phyloP scores from a whole-genome alignment of 2,113 vertebrate species.

The Cathartes aura region DNA sequence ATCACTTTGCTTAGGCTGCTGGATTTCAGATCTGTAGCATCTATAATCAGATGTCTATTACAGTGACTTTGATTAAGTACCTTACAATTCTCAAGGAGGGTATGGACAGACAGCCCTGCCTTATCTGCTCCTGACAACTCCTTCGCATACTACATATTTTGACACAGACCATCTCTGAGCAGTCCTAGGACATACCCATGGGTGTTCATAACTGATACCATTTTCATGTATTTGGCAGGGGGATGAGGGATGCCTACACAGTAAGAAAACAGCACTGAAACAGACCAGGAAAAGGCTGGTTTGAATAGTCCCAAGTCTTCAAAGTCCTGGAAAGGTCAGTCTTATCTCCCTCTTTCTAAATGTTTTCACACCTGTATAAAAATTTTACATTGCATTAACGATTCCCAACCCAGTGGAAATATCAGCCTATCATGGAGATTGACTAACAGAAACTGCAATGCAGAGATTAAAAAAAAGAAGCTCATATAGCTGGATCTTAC shows the following conservation, averaged over 20 bases:
- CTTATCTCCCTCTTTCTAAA: not conserved
- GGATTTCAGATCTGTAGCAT: not conserved
- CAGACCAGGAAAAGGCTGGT: not conserved
- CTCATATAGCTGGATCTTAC: not conserved
- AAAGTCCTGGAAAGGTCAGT: not conserved
- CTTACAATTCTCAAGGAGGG: not conserved
- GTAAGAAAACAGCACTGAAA: not conserved
- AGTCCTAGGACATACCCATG: not conserved
- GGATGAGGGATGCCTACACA: not conserved
- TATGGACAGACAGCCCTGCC: not conserved
- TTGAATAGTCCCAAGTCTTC: not conserved
- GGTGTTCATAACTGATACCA: not conserved
- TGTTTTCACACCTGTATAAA: not conserved
- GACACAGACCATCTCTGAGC: not conserved
- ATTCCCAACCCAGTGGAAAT: not conserved
- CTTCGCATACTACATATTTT: fast-evolving
- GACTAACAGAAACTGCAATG: not conserved
- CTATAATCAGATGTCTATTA: not conserved
- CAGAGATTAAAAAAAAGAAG: not conserved
- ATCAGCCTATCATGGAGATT: not conserved
- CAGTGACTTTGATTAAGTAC: not conserved
- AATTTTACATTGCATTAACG: not conserved
- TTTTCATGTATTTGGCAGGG: not conserved
- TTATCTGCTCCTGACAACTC: not conserved
- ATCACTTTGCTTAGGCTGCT: not conserved